These are phyloP conservation scores for Nyctibius bracteatus DNA, from an alignment of 2,113 vertebrate species.

Conservation along the genomic window DNA sequence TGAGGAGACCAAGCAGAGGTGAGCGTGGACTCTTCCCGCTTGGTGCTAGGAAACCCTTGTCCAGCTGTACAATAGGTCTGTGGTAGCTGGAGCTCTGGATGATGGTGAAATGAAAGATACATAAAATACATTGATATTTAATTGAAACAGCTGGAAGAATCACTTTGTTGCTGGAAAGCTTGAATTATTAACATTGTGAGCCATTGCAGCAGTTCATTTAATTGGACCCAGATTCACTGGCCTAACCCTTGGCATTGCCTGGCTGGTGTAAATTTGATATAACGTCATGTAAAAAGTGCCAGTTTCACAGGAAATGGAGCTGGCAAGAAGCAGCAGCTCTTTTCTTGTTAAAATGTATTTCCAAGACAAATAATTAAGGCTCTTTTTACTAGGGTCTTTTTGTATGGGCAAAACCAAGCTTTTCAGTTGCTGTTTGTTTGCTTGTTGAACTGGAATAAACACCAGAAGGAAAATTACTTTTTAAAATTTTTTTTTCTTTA, in stretches of 20 bases:
- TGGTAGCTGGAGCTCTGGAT: not conserved
- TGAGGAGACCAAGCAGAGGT: not conserved
- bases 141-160: not conserved
- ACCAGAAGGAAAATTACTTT: not conserved
- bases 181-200: not conserved
- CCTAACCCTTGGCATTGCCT: not conserved
- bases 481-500: not conserved
- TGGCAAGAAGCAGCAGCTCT: not conserved
- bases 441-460: not conserved
- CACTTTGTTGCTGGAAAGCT: not conserved
- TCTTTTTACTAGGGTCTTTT: not conserved
- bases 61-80: not conserved
- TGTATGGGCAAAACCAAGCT: not conserved
- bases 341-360: not conserved
- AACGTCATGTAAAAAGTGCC: not conserved
- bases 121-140: not conserved
- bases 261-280: not conserved
- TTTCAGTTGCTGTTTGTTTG: not conserved
- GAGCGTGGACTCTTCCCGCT: not conserved
- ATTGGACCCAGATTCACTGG: not conserved
- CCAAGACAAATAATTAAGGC: not conserved
- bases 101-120: not conserved
- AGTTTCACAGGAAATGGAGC: not conserved
- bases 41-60: not conserved
- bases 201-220: not conserved